A percentile compares a stretch with the other conserved stretches of the same genome.
Evolutionary conservation across 2,797 vertebrate genomes (phyloP).

Genomic region (Eurystomus glaucurus): DNA sequence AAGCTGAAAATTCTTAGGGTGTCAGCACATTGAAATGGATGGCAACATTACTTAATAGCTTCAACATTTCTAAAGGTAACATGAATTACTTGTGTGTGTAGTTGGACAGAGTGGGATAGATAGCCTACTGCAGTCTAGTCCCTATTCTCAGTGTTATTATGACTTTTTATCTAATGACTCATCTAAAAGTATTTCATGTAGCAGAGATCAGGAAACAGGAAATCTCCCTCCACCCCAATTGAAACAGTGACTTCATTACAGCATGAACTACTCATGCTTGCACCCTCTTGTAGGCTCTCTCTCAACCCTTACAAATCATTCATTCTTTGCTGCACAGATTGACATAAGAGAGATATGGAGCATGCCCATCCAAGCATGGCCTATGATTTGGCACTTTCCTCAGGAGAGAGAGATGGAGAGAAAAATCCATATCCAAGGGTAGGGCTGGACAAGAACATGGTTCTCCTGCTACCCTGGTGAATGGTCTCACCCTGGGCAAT

Average conservation of each 20-base stretch:
- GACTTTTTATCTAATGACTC: constrained; percentile 9
- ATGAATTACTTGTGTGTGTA: background rate
- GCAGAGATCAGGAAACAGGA: constrained; percentile 2
- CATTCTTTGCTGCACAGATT: background rate
- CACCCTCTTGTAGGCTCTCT: background rate
- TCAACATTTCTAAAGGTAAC: constrained; percentile 15
- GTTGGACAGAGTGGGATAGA: background rate
- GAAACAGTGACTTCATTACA: background rate
- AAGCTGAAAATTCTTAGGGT: background rate
- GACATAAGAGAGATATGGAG: background rate
- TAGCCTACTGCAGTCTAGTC: background rate
- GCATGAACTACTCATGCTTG: background rate
- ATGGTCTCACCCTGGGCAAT: background rate
- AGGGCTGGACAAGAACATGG: background rate
- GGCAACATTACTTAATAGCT: background rate
- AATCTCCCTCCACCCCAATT: background rate
- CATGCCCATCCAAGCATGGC: background rate
- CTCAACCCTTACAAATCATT: background rate
- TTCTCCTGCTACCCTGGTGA: background rate
- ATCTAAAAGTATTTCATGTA: background rate
- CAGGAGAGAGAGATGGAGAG: background rate
- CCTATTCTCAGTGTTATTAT: background rate
- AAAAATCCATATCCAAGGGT: background rate
- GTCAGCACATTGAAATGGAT: background rate
- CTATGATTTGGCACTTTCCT: background rate